Evolutionary conservation across 1,140 invertebrate species (phyloP).

Genomic region (Drosophila pectinifera): DNA sequence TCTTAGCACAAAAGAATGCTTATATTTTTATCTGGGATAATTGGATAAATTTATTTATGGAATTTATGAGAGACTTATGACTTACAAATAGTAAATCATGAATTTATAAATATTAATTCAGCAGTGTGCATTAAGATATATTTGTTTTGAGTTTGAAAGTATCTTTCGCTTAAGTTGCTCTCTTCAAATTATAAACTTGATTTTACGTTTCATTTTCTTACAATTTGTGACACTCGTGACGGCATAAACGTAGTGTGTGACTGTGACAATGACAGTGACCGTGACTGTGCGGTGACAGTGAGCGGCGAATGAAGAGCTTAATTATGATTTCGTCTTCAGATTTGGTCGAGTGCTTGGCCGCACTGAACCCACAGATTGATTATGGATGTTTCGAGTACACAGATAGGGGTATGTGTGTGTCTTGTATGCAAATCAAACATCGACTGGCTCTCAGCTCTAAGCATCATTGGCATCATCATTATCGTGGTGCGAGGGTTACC

Average conservation of each 20-base stretch:
- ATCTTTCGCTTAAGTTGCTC: no score
- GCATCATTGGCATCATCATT: slow-evolving; percentile 13
- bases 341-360: slow-evolving; percentile 29
- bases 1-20: background rate
- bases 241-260: slow-evolving; percentile 18
- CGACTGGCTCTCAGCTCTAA: slow-evolving; percentile 16
- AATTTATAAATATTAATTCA: no score
- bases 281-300: slow-evolving; percentile 39
- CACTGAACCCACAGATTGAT: slow-evolving; percentile 38
- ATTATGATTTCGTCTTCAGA: slow-evolving; percentile 49
- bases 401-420: slow-evolving; percentile 25
- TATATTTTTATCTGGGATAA: no score
- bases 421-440: slow-evolving; percentile 45
- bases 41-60: no score
- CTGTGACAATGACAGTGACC: slow-evolving; percentile 44
- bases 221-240: background rate
- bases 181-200: no score
- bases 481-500: slow-evolving; percentile 1
- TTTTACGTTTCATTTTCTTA: background rate
- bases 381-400: slow-evolving; percentile 41
- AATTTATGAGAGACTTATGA: no score
- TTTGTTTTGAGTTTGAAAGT: no score
- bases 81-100: no score
- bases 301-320: slow-evolving; percentile 47
- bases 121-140: no score